Evolutionary conservation across 2,113 vertebrate species (phyloP).

Genomic region (Geococcyx californianus): DNA sequence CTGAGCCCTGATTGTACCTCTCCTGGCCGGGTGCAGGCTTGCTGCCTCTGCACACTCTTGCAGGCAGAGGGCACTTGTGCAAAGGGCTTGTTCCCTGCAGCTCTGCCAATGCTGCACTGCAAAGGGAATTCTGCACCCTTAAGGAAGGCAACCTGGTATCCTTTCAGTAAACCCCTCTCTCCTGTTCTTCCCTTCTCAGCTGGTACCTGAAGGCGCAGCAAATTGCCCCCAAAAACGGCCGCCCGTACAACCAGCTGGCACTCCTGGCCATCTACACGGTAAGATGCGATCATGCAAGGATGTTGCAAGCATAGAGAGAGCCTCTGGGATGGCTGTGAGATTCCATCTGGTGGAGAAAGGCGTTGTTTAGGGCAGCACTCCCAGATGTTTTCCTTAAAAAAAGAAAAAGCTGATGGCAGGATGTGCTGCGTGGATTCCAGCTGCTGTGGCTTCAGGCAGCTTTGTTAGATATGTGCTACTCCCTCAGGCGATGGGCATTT

Average conservation of each 20-base stretch:
- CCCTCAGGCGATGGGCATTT: background rate
- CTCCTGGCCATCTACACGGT: slow-evolving; percentile 97
- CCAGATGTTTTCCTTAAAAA: background rate
- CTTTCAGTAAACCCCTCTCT: background rate
- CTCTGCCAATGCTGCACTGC: background rate
- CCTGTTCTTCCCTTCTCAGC: slow-evolving; percentile 68
- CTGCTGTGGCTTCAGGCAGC: slow-evolving; percentile 7
- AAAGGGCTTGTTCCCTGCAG: background rate
- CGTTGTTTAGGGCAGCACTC: background rate
- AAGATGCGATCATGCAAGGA: slow-evolving; percentile 39
- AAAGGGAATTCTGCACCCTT: background rate
- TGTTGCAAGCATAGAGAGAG: background rate
- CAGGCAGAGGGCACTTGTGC: slow-evolving; percentile 43
- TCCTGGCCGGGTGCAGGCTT: background rate
- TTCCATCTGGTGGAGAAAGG: background rate
- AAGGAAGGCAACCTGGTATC: background rate
- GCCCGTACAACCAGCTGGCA: slow-evolving; percentile 96
- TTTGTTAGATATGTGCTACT: background rate
- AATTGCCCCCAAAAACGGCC: slow-evolving; percentile 97
- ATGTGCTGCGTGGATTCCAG: slow-evolving; percentile 5
- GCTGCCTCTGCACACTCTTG: background rate
- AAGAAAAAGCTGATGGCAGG: background rate
- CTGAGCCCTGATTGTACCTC: background rate
- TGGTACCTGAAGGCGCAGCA: slow-evolving; percentile 99
- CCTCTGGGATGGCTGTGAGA: background rate